phyloP scores from a whole-genome alignment of 2,797 vertebrate genomes.

The Scyliorhinus canicula region DNA sequence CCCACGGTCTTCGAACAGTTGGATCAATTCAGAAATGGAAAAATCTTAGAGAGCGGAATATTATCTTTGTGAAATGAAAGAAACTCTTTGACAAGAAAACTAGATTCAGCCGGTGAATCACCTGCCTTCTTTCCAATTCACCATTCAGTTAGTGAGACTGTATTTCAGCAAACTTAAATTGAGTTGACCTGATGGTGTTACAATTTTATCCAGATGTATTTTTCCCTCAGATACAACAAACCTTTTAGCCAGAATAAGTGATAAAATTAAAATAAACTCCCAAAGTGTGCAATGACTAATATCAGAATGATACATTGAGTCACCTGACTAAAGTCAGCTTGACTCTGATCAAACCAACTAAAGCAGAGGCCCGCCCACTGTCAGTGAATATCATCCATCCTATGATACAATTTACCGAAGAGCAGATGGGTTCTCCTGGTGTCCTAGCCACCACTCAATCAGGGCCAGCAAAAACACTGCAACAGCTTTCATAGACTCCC shows the following conservation, averaged over 20 bases:
- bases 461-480: background rate
- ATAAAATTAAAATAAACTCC: background rate
- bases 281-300: background rate
- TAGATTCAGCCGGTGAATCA: background rate
- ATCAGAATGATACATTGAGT: background rate
- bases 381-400: background rate
- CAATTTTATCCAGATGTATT: background rate
- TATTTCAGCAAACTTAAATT: background rate
- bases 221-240: background rate
- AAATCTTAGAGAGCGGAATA: background rate
- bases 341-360: background rate
- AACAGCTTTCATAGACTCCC: too few relatives aligned
- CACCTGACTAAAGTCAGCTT: background rate
- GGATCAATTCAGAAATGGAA: background rate
- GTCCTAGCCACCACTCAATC: background rate
- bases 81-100: background rate
- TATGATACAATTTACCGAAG: background rate
- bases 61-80: background rate
- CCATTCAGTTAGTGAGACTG: background rate
- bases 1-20: background rate
- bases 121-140: background rate
- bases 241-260: background rate
- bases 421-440: background rate
- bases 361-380: background rate
- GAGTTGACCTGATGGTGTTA: background rate